These are phyloP conservation scores for Acarapis woodi DNA, from an alignment of 1,140 invertebrate species.

Conservation along the genomic window DNA sequence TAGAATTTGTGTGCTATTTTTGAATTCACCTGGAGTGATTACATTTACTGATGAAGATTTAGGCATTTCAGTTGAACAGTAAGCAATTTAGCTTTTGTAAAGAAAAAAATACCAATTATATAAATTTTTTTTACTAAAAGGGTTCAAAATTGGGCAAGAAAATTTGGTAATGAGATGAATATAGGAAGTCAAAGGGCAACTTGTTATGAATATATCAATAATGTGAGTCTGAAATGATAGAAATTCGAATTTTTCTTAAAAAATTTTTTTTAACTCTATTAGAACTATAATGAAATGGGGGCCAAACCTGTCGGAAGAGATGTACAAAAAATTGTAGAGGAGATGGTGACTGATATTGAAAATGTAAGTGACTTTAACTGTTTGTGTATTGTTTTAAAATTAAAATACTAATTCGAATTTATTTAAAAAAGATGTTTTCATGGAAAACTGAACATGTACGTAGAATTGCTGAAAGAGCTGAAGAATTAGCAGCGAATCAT, in stretches of 20 bases:
- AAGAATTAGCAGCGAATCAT: neutral
- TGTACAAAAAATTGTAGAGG: conserved; percentile 12
- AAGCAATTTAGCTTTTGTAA: too few species aligned
- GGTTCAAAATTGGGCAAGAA: conserved; percentile 12
- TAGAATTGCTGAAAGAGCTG: conserved; percentile 1
- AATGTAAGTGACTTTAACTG: conserved; percentile 13
- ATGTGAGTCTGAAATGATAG: conserved; percentile 7
- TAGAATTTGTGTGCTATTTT: too few species aligned
- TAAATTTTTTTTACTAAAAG: too few species aligned
- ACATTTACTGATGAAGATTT: too few species aligned
- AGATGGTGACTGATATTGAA: conserved; percentile 13
- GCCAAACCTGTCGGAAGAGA: conserved; percentile 12
- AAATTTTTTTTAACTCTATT: conserved; percentile 2
- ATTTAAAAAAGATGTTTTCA: conserved; percentile 5
- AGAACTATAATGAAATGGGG: conserved; percentile 5
- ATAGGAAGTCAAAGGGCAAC: conserved; percentile 11
- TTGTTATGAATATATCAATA: conserved; percentile 10
- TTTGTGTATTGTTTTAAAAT: conserved; percentile 11
- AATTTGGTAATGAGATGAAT: conserved; percentile 12
- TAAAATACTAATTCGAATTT: conserved; percentile 5
- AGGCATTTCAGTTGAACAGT: too few species aligned
- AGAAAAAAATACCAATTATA: too few species aligned
- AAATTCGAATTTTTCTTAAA: neutral
- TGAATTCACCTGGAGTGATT: too few species aligned
- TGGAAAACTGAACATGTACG: neutral